Conservation (phyloP, 1,140 invertebrate genomes). For the Leptonema lineaticorne region DNA sequence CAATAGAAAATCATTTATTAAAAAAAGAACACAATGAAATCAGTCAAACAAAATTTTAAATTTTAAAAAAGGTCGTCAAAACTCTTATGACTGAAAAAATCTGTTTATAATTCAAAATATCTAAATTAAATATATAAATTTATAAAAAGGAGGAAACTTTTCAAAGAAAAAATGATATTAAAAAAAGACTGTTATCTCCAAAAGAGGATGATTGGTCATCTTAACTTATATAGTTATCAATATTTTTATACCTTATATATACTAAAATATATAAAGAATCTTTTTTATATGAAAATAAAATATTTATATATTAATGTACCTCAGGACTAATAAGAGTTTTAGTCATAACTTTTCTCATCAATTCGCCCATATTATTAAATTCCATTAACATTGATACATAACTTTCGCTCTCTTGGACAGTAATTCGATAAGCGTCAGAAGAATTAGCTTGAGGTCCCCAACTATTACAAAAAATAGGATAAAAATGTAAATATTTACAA, state of each 20-base stretch:
- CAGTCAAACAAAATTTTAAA: too few species aligned
- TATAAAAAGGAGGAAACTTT: too few species aligned
- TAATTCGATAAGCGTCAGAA: constrained; percentile 60
- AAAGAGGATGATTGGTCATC: too few species aligned
- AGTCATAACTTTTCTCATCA: constrained; percentile 92
- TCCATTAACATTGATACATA: constrained; percentile 89
- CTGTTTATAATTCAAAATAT: neutral
- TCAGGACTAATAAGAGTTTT: constrained; percentile 83
- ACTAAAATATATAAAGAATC: too few species aligned
- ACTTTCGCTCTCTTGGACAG: constrained; percentile 78
- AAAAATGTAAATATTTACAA: neutral
- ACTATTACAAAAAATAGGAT: constrained; percentile 43
- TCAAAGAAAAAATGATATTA: too few species aligned
- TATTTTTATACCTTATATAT: too few species aligned
- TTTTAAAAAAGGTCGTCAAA: too few species aligned
- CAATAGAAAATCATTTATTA: too few species aligned
- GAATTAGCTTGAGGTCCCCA: constrained; percentile 49
- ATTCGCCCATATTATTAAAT: constrained; percentile 90
- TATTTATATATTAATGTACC: constrained; percentile 54
- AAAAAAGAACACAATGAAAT: too few species aligned
- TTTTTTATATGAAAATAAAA: too few species aligned
- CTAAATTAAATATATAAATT: neutral
- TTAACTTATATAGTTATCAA: too few species aligned
- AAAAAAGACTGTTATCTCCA: too few species aligned
- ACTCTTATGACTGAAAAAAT: neutral